These are phyloP conservation scores for Mesitornis unicolor DNA, from an alignment of 2,113 vertebrate genomes.

Conservation along the genomic window DNA sequence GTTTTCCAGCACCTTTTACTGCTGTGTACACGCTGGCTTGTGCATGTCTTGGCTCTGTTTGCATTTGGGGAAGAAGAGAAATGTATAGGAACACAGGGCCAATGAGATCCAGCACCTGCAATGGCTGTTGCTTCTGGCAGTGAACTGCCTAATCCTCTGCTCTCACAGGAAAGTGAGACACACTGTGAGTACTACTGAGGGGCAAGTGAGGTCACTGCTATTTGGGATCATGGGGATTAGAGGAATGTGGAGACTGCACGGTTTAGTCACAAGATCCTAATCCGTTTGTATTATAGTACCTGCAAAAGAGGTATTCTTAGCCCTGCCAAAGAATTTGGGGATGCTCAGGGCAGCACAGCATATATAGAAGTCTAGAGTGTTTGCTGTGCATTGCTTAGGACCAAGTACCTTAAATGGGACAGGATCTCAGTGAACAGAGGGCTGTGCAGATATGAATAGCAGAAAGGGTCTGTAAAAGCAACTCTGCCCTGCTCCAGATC, in stretches of 20 bases:
- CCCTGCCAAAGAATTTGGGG: neutral
- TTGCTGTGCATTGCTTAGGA: neutral
- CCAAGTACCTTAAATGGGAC: neutral
- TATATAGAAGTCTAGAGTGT: neutral
- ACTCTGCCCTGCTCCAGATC: neutral
- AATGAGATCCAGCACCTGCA: neutral
- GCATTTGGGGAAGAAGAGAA: neutral
- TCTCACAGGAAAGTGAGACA: neutral
- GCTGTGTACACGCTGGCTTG: neutral
- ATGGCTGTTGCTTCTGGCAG: neutral
- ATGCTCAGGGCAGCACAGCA: neutral
- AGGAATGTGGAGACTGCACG: neutral
- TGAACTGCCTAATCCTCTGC: neutral
- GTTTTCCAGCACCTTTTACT: neutral
- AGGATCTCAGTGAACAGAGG: neutral
- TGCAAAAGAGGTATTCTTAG: neutral
- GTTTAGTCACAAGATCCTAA: neutral
- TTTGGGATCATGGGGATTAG: neutral
- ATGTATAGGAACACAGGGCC: neutral
- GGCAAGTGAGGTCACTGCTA: neutral
- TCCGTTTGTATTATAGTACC: neutral
- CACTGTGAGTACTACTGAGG: neutral
- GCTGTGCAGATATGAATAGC: neutral
- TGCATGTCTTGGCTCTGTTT: neutral
- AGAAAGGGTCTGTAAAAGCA: neutral